Conservation (phyloP, 2,888 invertebrate species). For the Theretra japonica region DNA sequence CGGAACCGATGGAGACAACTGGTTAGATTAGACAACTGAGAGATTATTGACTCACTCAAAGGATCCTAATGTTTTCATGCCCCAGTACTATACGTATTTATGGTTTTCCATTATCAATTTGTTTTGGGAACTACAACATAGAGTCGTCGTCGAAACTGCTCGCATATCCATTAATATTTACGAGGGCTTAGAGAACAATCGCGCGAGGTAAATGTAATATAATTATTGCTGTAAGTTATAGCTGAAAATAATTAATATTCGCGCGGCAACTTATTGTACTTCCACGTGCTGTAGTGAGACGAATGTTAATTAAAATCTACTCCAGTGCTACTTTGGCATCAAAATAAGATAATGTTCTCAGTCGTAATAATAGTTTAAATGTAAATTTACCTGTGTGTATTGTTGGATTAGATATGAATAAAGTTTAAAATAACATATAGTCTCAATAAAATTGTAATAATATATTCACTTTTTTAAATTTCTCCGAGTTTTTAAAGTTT, state of each 20-base stretch:
- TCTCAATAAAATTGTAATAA: no score
- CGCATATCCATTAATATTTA: not conserved
- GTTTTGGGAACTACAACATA: no score
- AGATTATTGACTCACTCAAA: no score
- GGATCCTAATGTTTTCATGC: no score
- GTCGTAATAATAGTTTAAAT: not conserved
- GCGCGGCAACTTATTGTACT: slow-evolving; percentile 14
- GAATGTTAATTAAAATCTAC: slow-evolving; percentile 13
- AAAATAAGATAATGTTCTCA: not conserved
- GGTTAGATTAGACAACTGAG: no score
- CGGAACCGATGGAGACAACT: no score
- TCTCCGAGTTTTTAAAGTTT: no score
- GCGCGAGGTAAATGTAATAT: slow-evolving; percentile 3
- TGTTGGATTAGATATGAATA: not conserved
- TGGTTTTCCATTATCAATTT: no score
- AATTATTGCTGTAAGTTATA: not conserved
- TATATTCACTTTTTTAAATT: no score
- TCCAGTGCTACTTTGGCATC: slow-evolving; percentile 1
- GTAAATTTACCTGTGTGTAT: not conserved
- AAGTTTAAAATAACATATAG: no score
- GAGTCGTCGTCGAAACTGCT: not conserved
- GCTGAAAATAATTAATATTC: slow-evolving; percentile 24
- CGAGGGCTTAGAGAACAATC: not conserved
- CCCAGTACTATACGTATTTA: no score
- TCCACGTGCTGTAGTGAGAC: slow-evolving; percentile 13